Base-by-base conservation (phyloP, 2,888 invertebrate species). In the Rhogogaster chlorosoma region DNA sequence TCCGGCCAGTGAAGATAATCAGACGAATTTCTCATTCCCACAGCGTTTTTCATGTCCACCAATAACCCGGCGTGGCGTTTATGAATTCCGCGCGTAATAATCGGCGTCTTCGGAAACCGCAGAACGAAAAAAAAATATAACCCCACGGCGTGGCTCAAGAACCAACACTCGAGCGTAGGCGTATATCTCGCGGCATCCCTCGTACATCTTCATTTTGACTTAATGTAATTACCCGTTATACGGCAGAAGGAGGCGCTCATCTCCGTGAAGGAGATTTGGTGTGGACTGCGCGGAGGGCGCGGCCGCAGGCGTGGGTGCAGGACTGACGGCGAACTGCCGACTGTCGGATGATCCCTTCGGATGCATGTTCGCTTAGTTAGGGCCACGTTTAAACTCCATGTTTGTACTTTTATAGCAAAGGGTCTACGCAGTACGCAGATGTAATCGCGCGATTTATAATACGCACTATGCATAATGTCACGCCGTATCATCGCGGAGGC, bases 171-270 rank as follows among this genome's bases (percentile, higher is more conserved):
- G 1, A 80, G 61, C 61, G 80, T 61, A 61, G 61, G 61, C 61
- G 80, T 57, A 26, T 61, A 80, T 57, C 61, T 80, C 57, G 29
- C 38, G 80, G 61, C 80, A 61, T 36, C 12, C 80, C 80, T 80
- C 80, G 80, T 80, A 80, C 80, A 80, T 80, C 80, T 80, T 80
- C 80, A 77, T 77, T 77, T 77, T 77, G 77, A 77, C 77, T 77
- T 77, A 77, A 77, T 77, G 80, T 80, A 80, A 80, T 80, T 80
- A 80, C 80, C 80, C 38, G 80, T 38, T 80, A 38, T 80, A 61
- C 57, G 80, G 80, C 15, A 78, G 61, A 80, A 80, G 80, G 61
- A 61, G 38, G 57, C 80, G 57, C 80, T 80, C 38, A 57, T 80
- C 80, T 80, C 38, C 80, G 49, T 49, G 32, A 80, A 80, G 57